These are phyloP conservation scores for Ciconia maguari DNA, from an alignment of 2,113 vertebrate genomes.

Conservation along the genomic window DNA sequence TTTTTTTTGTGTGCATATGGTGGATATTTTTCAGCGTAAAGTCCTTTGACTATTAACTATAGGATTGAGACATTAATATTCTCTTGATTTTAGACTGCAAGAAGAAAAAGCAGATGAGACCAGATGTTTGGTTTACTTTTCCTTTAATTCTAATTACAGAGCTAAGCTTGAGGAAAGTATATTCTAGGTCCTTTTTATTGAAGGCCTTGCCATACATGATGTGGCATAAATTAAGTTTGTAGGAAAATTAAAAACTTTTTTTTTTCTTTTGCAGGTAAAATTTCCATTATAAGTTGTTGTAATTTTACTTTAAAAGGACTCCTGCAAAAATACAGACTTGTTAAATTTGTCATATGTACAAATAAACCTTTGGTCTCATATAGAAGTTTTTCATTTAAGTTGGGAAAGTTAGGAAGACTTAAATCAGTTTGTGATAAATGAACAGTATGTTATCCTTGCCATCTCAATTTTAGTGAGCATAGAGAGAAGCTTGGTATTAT, in stretches of 20 bases:
- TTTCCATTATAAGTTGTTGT: background rate
- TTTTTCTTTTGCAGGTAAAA: background rate
- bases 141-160: background rate
- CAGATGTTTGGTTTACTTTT: background rate
- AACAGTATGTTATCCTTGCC: background rate
- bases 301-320: background rate
- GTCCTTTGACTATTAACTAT: background rate
- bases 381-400: background rate
- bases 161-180: background rate
- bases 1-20: background rate
- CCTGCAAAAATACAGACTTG: background rate
- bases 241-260: background rate
- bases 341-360: background rate
- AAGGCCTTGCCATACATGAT: background rate
- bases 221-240: background rate
- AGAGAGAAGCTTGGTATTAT: background rate
- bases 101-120: background rate
- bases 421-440: background rate
- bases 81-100: background rate
- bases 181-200: background rate
- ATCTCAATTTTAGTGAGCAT: background rate
- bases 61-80: background rate
- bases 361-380: background rate
- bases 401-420: background rate
- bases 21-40: background rate